Conservation (phyloP, 2,797 vertebrate species). For the Neosalanx taihuensis region DNA sequence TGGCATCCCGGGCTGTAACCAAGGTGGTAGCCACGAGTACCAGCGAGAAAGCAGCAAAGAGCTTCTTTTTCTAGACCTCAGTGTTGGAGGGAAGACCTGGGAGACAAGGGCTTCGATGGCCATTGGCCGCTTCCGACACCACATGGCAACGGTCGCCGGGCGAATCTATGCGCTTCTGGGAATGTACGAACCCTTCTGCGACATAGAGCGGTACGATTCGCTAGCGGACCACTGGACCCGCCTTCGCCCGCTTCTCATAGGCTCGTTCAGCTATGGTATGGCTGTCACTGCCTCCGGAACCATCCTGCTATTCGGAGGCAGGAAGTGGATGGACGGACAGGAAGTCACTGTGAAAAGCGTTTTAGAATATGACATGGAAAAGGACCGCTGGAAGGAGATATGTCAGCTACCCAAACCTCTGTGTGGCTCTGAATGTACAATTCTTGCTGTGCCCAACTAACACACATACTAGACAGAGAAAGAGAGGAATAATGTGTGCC, state of each 20-base stretch:
- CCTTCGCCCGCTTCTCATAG: conserved; percentile 79
- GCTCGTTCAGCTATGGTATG: conserved; percentile 89
- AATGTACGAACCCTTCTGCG: conserved; percentile 90
- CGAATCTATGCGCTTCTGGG: conserved; percentile 88
- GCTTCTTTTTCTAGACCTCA: conserved; percentile 69
- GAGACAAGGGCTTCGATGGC: conserved; percentile 82
- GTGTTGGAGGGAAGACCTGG: conserved; percentile 68
- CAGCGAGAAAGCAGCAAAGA: conserved; percentile 77
- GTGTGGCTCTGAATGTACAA: conserved; percentile 81
- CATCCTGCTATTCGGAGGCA: conserved; percentile 86
- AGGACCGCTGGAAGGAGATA: conserved; percentile 88
- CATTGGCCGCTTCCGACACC: conserved; percentile 88
- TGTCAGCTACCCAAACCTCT: conserved; percentile 83
- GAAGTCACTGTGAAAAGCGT: conserved; percentile 83
- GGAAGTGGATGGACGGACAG: conserved; percentile 85
- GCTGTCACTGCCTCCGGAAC: conserved; percentile 73
- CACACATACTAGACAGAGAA: conserved; percentile 1
- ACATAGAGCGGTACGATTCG: conserved; percentile 87
- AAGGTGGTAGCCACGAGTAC: conserved; percentile 25
- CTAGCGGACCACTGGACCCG: conserved; percentile 84
- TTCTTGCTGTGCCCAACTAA: conserved; percentile 79
- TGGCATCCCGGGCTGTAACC: conserved; percentile 40
- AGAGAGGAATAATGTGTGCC: not conserved
- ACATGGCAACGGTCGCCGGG: conserved; percentile 79
- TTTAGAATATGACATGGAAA: conserved; percentile 85